Evolutionary conservation across 2,113 vertebrate genomes (phyloP).

Genomic region (Epinephelus fuscoguttatus): DNA sequence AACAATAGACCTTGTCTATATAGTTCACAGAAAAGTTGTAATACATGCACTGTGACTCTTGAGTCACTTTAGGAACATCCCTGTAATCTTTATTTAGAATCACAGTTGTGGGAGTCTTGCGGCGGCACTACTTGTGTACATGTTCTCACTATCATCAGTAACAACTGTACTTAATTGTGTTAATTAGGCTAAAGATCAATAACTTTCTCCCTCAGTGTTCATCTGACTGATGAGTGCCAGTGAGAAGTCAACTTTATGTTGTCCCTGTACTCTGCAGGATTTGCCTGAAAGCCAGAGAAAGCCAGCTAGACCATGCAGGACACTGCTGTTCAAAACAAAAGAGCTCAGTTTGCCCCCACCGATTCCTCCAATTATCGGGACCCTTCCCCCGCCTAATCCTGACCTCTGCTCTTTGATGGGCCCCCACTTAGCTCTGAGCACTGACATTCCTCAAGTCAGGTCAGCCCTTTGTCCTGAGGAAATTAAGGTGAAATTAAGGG

Average conservation of each 20-base stretch:
- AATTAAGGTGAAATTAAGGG: slow-evolving; percentile 67
- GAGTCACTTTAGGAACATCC: neutral
- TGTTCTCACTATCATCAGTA: slow-evolving; percentile 2
- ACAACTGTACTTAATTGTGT: slow-evolving; percentile 27
- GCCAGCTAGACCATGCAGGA: slow-evolving; percentile 80
- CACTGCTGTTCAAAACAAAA: slow-evolving; percentile 87
- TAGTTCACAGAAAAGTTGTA: neutral
- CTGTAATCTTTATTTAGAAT: neutral
- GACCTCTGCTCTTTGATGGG: slow-evolving; percentile 81
- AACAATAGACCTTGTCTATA: neutral
- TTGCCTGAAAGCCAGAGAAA: slow-evolving; percentile 67
- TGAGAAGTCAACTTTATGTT: slow-evolving; percentile 71
- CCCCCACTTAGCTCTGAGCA: slow-evolving; percentile 64
- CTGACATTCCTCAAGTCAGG: slow-evolving; percentile 82
- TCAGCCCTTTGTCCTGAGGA: slow-evolving; percentile 74
- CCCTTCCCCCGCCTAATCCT: slow-evolving; percentile 80
- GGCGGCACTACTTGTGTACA: neutral
- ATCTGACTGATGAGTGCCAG: slow-evolving; percentile 29
- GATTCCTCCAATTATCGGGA: slow-evolving; percentile 79
- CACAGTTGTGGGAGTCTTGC: neutral
- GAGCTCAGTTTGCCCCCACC: slow-evolving; percentile 84
- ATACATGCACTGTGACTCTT: neutral
- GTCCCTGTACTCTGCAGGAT: slow-evolving; percentile 67
- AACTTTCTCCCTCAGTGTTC: slow-evolving; percentile 16
- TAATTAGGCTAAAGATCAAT: slow-evolving; percentile 28